A percentile compares a stretch with the other conserved stretches of the same genome.
Conservation (phyloP, 2,888 invertebrate species). For the Thymelicus sylvestris region DNA sequence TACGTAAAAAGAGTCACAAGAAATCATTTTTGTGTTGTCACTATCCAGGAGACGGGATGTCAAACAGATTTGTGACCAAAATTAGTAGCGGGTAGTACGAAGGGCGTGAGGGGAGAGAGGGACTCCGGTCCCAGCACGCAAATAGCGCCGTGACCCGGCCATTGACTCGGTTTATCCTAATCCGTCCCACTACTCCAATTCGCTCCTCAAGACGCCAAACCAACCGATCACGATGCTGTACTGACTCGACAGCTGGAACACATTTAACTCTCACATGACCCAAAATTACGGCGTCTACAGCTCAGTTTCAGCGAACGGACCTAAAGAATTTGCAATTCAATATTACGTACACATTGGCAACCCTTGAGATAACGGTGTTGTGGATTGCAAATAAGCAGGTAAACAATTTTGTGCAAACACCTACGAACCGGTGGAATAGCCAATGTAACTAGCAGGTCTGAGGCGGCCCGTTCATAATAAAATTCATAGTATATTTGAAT, state of each 20-base stretch:
- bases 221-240: conserved; percentile 51
- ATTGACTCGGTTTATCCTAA: conserved; percentile 84
- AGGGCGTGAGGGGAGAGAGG: conserved; percentile 56
- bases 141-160: conserved; percentile 84
- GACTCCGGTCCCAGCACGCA: conserved; percentile 67
- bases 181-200: conserved; percentile 84
- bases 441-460: too few relatives aligned
- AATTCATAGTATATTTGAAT: too few relatives aligned
- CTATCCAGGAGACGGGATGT: conserved; percentile 46
- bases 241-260: conserved; percentile 47
- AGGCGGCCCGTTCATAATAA: too few relatives aligned
- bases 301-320: conserved; percentile 42
- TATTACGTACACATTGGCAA: background rate
- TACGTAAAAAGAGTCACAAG: conserved; percentile 38
- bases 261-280: conserved; percentile 66
- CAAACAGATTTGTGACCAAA: conserved; percentile 71
- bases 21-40: conserved; percentile 48
- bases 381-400: too few relatives aligned
- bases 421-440: too few relatives aligned
- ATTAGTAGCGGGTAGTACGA: conserved; percentile 73
- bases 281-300: conserved; percentile 50
- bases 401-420: too few relatives aligned
- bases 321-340: conserved; percentile 21
- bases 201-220: conserved; percentile 59
- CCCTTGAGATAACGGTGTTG: too few relatives aligned